Base-by-base conservation (phyloP, 1,140 invertebrate species). In the Calosoma granatense region DNA sequence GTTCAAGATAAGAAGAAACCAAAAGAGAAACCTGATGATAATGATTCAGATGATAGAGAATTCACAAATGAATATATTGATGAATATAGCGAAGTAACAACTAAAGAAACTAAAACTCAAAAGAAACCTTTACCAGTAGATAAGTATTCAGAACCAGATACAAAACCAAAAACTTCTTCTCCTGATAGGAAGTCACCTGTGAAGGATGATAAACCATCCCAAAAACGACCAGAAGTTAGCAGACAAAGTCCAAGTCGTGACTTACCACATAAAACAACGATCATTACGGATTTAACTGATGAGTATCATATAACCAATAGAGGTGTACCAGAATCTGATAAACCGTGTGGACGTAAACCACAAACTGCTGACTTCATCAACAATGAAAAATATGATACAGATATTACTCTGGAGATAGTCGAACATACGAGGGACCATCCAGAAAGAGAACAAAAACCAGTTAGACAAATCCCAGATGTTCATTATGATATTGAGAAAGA, bases 131-230 rank as follows among this genome's bases (percentile, higher is more conserved):
- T 6, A 30, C 4, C 4, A 4, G 22, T 64, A 17, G 57, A 63
- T 41, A 21, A 56, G 1, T 63, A 65, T 54, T 59, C 60, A 15
- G 62, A 62, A 51, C 63, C 26, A 30, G 26, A 56, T 56, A 53
- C 30, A 30, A 58, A 54, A 11, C 56, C 60, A 17, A 26, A 30
- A 30, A 61, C 59, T 20, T 63, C 63, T 17, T 61, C 62, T 19
- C 65, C 65, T 56, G 54, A 59, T 15, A 63, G 57, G 41, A 63
- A 55, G 54, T 59, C 56, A 23, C 64, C 61, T 19, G 56, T 61
- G 39, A 55, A 41, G 15, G 57, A 59, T 30, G n/a, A n/a, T n/a
- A n/a, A n/a, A n/a, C n/a, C n/a, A n/a, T n/a, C n/a, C n/a, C n/a
- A n/a, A n/a, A n/a, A n/a, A n/a, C n/a, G n/a, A n/a, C n/a, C n/a